These are phyloP conservation scores for Hirundichthys speculiger DNA, from an alignment of 2,113 vertebrate genomes.

Conservation along the genomic window DNA sequence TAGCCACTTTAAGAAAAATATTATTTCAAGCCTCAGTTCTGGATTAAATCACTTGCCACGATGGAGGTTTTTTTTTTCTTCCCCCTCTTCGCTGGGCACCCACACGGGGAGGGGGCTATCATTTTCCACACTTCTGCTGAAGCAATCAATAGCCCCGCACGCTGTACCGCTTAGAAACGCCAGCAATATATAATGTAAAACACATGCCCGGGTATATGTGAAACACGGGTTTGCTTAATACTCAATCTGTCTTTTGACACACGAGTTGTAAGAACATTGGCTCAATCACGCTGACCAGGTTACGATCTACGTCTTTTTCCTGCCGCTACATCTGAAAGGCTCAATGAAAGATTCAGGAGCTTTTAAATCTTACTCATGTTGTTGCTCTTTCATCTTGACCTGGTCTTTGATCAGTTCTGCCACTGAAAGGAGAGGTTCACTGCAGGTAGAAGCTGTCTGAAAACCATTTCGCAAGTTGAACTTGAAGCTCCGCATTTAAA, in stretches of 20 bases:
- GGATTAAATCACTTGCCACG: constrained; percentile 62
- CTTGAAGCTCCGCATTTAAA: constrained; percentile 29
- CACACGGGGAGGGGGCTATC: constrained; percentile 45
- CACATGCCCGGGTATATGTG: constrained; percentile 41
- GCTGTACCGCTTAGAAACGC: constrained; percentile 17
- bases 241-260: constrained; percentile 28
- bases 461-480: constrained; percentile 34
- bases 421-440: constrained; percentile 7
- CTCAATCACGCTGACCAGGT: constrained; percentile 30
- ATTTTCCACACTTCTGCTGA: constrained; percentile 55
- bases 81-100: constrained; percentile 22
- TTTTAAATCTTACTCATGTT: constrained; percentile 37
- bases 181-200: constrained; percentile 51
- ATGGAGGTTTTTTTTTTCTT: constrained; percentile 13
- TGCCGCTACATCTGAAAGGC: constrained; percentile 25
- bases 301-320: constrained; percentile 18
- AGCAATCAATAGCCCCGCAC: constrained; percentile 53
- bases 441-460: constrained; percentile 13
- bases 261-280: not conserved
- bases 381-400: constrained; percentile 57
- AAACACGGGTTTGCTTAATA: constrained; percentile 30
- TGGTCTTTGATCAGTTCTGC: constrained; percentile 48
- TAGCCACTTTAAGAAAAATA: constrained; percentile 60
- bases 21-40: constrained; percentile 58
- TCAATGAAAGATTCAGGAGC: constrained; percentile 50